Base-by-base conservation (phyloP, 1,140 invertebrate genomes). In the Zaprionus capensis region DNA sequence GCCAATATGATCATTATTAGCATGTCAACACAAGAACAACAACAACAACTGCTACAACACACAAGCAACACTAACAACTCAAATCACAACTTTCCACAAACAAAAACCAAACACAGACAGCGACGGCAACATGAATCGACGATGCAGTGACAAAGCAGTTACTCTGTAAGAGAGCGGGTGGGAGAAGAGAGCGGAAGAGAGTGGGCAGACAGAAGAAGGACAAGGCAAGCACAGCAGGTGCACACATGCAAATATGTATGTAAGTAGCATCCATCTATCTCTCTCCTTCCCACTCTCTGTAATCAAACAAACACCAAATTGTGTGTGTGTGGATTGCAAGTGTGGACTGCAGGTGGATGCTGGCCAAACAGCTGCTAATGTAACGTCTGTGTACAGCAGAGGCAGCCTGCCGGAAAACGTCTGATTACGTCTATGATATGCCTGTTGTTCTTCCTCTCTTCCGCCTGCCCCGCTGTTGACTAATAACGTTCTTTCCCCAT, bases 1-100 rank as follows among this genome's bases (percentile, higher is more conserved):
- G 83, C 84, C 80, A 80, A 86, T 80, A 88, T 78, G 78, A 87
- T 81, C 73, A 88, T 88, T 87, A 88, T 87, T 88, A 87, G 80
- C 83, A 88, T 88, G 82, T 82, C 78, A 85, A 85, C 76, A 82
- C 63, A 71, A 81, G 46, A 28, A 58, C 68, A 85, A 85, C 76
- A 79, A 63, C 72, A 82, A 63, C 24, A 61, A 20, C 24, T 61
- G 34, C 26, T 24, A 34, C 3, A 34, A 34, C 9, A 34, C 24
- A 67, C 17, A 14, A 44, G 26, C 70, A 78, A 58, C 38, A 66
- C 49, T 55, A 79, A 70, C 80, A 71, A 76, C 71, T 81, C n/a
- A 88, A 87, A 87, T 87, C 83, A 87, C 83, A 87, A 88, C 83
- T 87, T 88, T 87, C 83, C 69, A 81, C 74, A 80, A 80, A 82